Percentiles rank a stretch among this genome's conserved stretches.
Evolutionary conservation across 2,113 vertebrate genomes (phyloP).

Genomic region (Dipodomys merriami): DNA sequence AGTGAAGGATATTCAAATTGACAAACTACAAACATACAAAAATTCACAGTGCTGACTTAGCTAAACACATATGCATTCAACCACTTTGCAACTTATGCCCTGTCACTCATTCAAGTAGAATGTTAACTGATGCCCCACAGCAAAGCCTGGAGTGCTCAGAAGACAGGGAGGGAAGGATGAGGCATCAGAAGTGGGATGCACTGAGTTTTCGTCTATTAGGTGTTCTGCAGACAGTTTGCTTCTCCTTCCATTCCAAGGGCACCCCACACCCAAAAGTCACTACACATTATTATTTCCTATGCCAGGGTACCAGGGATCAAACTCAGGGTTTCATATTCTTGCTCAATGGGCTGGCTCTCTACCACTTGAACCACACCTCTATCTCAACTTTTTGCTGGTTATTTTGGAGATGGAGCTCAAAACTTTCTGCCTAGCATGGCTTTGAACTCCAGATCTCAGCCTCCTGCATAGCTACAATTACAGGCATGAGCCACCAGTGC

Average conservation of each 20-base stretch:
- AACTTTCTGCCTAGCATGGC: too few species aligned
- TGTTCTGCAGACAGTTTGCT: neutral
- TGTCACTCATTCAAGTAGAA: neutral
- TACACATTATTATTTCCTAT: neutral
- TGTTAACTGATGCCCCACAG: neutral
- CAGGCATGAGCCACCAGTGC: neutral
- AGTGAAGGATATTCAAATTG: neutral
- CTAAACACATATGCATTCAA: neutral
- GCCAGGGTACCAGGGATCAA: too few species aligned
- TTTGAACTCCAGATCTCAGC: too few species aligned
- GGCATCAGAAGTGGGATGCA: neutral
- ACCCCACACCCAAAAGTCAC: too few species aligned
- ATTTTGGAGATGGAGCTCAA: too few species aligned
- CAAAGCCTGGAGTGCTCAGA: neutral
- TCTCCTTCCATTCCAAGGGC: neutral
- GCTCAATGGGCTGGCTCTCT: too few species aligned
- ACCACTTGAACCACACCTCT: too few species aligned
- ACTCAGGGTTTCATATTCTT: too few species aligned
- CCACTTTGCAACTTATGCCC: neutral
- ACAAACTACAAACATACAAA: neutral
- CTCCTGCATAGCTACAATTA: too few species aligned
- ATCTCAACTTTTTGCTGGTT: too few species aligned
- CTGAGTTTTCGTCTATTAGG: neutral
- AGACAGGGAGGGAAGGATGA: neutral
- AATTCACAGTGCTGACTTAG: neutral